Base-by-base conservation (phyloP, 2,113 vertebrate species). In the Parotia lawesii region DNA sequence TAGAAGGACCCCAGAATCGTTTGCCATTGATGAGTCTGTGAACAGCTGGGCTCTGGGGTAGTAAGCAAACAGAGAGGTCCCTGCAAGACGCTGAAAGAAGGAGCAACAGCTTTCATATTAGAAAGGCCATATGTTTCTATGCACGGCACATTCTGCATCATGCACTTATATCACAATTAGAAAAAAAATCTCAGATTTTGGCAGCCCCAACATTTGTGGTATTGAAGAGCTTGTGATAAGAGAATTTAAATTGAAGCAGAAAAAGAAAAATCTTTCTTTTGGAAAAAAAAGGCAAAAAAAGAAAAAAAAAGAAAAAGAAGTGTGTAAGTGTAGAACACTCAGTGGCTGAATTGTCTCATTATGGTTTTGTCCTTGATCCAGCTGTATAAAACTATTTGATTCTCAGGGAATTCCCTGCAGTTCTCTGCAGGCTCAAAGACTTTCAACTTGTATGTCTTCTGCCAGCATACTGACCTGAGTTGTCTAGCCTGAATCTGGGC, bases 281-380 rank as follows among this genome's bases (percentile, higher is more conserved):
- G 5, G 1, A 3, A 4, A 2, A 12, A 27, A 3, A 7, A 3
- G 3, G 18, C 13, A 33, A 31, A 31, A 5, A 4, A 4, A 4
- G 2, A 33, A 20, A 10, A 24, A 14, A 15, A 37, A 12, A 15
- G 0, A 6, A 11, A n/a, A 10, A 56, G 16, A 45, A 18, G 4
- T 5, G 11, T 48, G 3, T 45, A 56, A 51, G n/a, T 44, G 12
- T 53, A 70, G 27, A 76, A 67, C 6, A 62, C 27, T 19, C n/a
- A 65, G 33, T 54, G 29, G 21, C 14, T 82, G 74, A 62, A 76
- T 62, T 85, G 23, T 91, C 50, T 93, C 29, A 65, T 81, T 78
- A 64, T 1, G 1, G 6, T 35, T 87, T 22, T 53, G 12, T 53
- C 42, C 23, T 76, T 82, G 57, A 75, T 94, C 42, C 62, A 82